Percentiles rank a stretch among this genome's conserved stretches.
Conservation (phyloP, 2,888 invertebrate species). For the Trypoxylon attenuatum region DNA sequence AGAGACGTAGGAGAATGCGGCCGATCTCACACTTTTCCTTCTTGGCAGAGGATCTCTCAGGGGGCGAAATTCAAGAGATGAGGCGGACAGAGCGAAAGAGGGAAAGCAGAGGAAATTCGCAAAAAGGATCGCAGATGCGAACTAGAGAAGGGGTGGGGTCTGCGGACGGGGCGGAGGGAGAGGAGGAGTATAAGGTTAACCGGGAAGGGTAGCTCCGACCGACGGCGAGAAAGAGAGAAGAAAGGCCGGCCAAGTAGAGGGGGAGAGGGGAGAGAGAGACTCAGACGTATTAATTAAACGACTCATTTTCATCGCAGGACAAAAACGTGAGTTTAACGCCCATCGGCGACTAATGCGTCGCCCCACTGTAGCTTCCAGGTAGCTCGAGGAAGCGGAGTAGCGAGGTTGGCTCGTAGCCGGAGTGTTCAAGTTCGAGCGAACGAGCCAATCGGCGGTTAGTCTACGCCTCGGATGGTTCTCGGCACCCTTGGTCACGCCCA, state of each 20-base stretch:
- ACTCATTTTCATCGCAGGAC: conserved; percentile 72
- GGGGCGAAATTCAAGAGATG: too few relatives aligned
- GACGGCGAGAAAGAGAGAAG: not conserved
- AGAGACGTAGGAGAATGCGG: too few relatives aligned
- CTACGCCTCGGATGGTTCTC: conserved; percentile 47
- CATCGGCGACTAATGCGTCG: conserved; percentile 63
- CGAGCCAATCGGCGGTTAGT: conserved; percentile 54
- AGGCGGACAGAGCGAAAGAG: too few relatives aligned
- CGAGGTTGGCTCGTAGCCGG: conserved; percentile 18
- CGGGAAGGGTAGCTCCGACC: not conserved
- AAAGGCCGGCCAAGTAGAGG: not conserved
- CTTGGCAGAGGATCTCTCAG: too few relatives aligned
- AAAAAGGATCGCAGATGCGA: too few relatives aligned
- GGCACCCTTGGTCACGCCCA: conserved; percentile 30
- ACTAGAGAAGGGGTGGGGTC: not conserved
- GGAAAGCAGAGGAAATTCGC: too few relatives aligned
- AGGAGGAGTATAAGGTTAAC: not conserved
- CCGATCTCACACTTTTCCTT: too few relatives aligned
- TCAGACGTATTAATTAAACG: conserved; percentile 75
- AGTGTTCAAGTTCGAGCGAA: conserved; percentile 6
- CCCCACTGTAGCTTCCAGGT: conserved; percentile 46
- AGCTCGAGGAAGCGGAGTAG: conserved; percentile 29
- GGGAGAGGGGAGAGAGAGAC: conserved; percentile 29
- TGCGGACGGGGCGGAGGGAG: not conserved
- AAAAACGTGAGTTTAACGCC: conserved; percentile 72